phyloP scores from a whole-genome alignment of 1,140 invertebrate species.

The Heliconius eleuchia region DNA sequence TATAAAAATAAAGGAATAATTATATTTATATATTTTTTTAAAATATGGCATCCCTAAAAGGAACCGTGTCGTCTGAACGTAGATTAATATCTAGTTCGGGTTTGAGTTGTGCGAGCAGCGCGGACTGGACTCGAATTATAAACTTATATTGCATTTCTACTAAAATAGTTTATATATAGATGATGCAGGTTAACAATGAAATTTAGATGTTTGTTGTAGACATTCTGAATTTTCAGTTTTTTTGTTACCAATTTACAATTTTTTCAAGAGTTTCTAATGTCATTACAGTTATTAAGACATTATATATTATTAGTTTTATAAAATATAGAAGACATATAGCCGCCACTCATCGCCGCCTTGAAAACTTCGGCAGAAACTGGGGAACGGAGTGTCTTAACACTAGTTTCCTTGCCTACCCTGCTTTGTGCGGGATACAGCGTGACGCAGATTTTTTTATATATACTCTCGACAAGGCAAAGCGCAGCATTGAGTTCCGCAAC shows the following conservation, averaged over 20 bases:
- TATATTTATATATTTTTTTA: background rate
- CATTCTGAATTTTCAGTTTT: background rate
- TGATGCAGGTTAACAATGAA: background rate
- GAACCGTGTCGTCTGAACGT: slow-evolving; percentile 24
- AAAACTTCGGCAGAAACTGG: too few species aligned
- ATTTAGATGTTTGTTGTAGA: background rate
- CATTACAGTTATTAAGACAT: too few species aligned
- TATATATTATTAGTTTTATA: too few species aligned
- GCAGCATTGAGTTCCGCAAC: too few species aligned
- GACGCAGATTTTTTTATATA: too few species aligned
- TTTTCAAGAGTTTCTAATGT: too few species aligned
- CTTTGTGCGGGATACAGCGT: too few species aligned
- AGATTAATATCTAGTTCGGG: slow-evolving; percentile 35
- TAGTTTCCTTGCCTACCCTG: too few species aligned
- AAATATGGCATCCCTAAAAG: background rate
- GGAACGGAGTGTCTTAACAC: too few species aligned
- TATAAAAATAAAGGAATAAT: background rate
- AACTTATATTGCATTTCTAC: slow-evolving; percentile 12
- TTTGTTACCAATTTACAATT: background rate
- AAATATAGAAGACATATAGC: too few species aligned
- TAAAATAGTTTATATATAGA: background rate
- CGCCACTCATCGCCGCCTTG: too few species aligned
- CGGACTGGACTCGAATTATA: background rate
- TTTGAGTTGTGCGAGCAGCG: slow-evolving; percentile 21
- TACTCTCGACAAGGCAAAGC: too few species aligned